Percentiles rank a stretch among this genome's conserved stretches.
phyloP scores from a whole-genome alignment of 2,113 vertebrate species.

The Actenoides hombroni region DNA sequence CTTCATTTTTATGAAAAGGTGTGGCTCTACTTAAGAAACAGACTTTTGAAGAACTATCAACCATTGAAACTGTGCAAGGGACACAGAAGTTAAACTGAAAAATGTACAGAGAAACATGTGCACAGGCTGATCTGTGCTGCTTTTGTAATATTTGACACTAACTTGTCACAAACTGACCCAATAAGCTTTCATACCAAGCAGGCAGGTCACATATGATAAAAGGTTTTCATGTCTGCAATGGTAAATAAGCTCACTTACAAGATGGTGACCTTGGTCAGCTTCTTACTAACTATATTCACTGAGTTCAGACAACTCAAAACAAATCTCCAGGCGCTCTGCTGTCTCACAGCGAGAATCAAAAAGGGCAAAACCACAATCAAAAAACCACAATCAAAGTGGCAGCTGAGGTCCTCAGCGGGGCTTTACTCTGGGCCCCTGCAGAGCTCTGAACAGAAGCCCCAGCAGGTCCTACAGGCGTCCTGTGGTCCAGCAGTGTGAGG shows the following conservation, averaged over 20 bases:
- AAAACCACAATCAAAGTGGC: conserved; percentile 74
- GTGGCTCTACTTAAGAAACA: not conserved
- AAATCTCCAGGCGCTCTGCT: conserved; percentile 74
- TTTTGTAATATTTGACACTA: not conserved
- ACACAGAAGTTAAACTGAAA: not conserved
- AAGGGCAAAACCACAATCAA: conserved; percentile 75
- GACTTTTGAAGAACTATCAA: not conserved
- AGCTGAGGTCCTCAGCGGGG: conserved; percentile 71
- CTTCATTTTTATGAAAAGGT: not conserved
- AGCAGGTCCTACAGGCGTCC: conserved; percentile 68
- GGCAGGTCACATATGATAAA: not conserved
- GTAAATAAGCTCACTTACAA: conserved; percentile 56
- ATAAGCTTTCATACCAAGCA: conserved; percentile 15
- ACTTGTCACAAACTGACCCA: not conserved
- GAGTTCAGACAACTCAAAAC: conserved; percentile 70
- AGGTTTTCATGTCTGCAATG: conserved; percentile 17
- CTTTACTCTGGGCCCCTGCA: conserved; percentile 27
- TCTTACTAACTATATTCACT: conserved; percentile 68
- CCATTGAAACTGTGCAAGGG: not conserved
- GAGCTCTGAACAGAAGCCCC: conserved; percentile 65
- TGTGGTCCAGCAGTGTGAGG: rapidly evolving
- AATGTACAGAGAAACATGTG: not conserved
- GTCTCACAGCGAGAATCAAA: conserved; percentile 75
- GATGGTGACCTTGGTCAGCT: conserved; percentile 49
- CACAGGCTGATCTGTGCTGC: not conserved